Base-by-base conservation (phyloP, 2,888 invertebrate species). In the Exocentrus adspersus region DNA sequence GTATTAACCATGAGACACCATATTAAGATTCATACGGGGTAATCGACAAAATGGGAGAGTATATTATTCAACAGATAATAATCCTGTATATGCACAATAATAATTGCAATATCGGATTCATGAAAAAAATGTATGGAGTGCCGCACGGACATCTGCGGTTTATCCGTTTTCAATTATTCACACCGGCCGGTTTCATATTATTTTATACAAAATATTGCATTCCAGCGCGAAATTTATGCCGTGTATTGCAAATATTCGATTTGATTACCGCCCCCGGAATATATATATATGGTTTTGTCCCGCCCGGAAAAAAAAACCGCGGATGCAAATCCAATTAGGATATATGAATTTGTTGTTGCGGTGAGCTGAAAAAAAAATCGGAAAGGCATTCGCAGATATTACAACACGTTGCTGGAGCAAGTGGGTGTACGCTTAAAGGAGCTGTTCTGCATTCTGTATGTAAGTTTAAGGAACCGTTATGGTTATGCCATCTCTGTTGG, bases 61-160 rank as follows among this genome's bases (percentile, higher is more conserved):
- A n/a, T n/a, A n/a, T n/a, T n/a, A n/a, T n/a, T n/a, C n/a, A n/a
- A n/a, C n/a, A n/a, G n/a, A n/a, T n/a, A n/a, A n/a, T n/a, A n/a
- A n/a, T n/a, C n/a, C n/a, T n/a, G n/a, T n/a, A n/a, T n/a, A n/a
- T n/a, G n/a, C n/a, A n/a, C 41, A 3, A 42, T 9, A 37, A n/a
- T 37, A 41, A 53, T 21, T 53, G 37, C 41, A 21, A 21, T 53
- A 53, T 53, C 24, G 20, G 30, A 53, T 37, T 46, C 19, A 42
- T 19, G 21, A 42, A 30, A 37, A 37, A 37, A 32, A n/a, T 16
- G 28, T 53, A 20, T 53, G 7, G 41, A 21, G 14, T 19, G 21
- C 20, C 4, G 5, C 19, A 10, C 46, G 21, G 12, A 46, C 7
- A 42, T 37, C 7, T 53, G 53, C 9, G 53, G 53, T 53, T 41